These are phyloP conservation scores for Bradysia coprophila DNA, from an alignment of 1,140 invertebrate species.

Conservation along the genomic window DNA sequence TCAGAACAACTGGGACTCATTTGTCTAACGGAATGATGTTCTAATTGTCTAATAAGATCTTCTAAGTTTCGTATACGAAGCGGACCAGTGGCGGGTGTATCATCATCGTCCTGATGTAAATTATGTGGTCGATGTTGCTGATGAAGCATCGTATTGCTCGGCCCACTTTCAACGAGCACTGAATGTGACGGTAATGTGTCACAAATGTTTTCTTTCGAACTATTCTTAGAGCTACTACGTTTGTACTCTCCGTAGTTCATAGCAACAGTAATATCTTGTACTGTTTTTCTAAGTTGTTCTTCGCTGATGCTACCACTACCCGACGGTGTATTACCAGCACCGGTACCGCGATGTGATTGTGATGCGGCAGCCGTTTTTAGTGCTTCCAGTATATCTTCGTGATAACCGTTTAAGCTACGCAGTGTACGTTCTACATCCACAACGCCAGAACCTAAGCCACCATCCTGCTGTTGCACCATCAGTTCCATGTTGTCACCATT, in stretches of 20 bases:
- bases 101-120: slow-evolving; percentile 32
- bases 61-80: slow-evolving; percentile 77
- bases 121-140: slow-evolving; percentile 22
- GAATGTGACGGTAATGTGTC: slow-evolving; percentile 29
- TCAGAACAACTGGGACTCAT: slow-evolving; percentile 81
- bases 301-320: slow-evolving; percentile 38
- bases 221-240: slow-evolving; percentile 31
- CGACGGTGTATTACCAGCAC: slow-evolving; percentile 31
- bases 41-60: slow-evolving; percentile 75
- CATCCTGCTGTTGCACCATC: slow-evolving; percentile 41
- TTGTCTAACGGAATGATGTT: slow-evolving; percentile 70
- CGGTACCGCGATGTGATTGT: slow-evolving; percentile 44
- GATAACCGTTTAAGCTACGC: slow-evolving; percentile 79
- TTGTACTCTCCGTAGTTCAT: slow-evolving; percentile 38
- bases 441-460: slow-evolving; percentile 31
- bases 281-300: slow-evolving; percentile 37
- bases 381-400: slow-evolving; percentile 78
- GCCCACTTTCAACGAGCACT: slow-evolving; percentile 19
- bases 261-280: slow-evolving; percentile 35
- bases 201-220: slow-evolving; percentile 38
- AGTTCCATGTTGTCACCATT: slow-evolving; percentile 54
- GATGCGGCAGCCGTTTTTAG: slow-evolving; percentile 54
- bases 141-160: slow-evolving; percentile 12
- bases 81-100: slow-evolving; percentile 39
- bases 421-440: slow-evolving; percentile 65